Base-by-base conservation (phyloP, 2,888 invertebrate genomes). In the Vesta saturnalis region DNA sequence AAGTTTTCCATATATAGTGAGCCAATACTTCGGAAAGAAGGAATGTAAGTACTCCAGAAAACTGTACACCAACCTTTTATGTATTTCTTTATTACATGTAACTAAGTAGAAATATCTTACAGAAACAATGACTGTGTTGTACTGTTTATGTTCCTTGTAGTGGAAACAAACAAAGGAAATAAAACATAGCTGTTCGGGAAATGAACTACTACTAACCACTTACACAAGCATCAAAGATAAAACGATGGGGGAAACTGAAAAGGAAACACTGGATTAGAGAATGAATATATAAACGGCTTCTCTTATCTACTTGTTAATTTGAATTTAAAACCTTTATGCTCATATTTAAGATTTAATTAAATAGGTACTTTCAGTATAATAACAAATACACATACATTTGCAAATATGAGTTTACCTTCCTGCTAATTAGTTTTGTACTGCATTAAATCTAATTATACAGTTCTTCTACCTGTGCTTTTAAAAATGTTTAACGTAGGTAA, bases 81-180 rank as follows among this genome's bases (percentile, higher is more conserved):
- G n/a, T n/a, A n/a, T n/a, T n/a, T n/a, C 39, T 15, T 49, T 49
- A 49, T 18, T 3, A 1, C 15, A 3, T 3, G 47, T 49, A 49
- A 49, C 15, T 49, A 49, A 49, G 16, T 49, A 16, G 18, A 49
- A 49, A 49, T 12, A 18, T 16, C 47, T 49, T 49, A 18, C 1
- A 8, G 47, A 49, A 18, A 49, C 47, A 49, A 49, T 49, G 10
- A 8, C 47, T 49, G 3, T 15, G 18, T 8, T 18, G 47, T 49
- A 14, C 16, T 49, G 47, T 49, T 49, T 15, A 49, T 18, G 47
- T 49, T 16, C 47, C 47, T 49, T 15, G 16, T 14, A 15, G 18
- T 49, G 47, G 47, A 49, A 49, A 49, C 18, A 49, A 49, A 49
- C 47, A 49, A 49, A 49, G 15, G 47, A 49, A 49, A 14, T 49